A percentile compares a stretch with the other conserved stretches of the same genome.
These are phyloP conservation scores for Anhinga rufa DNA, from an alignment of 2,113 vertebrate genomes.

Conservation along the genomic window DNA sequence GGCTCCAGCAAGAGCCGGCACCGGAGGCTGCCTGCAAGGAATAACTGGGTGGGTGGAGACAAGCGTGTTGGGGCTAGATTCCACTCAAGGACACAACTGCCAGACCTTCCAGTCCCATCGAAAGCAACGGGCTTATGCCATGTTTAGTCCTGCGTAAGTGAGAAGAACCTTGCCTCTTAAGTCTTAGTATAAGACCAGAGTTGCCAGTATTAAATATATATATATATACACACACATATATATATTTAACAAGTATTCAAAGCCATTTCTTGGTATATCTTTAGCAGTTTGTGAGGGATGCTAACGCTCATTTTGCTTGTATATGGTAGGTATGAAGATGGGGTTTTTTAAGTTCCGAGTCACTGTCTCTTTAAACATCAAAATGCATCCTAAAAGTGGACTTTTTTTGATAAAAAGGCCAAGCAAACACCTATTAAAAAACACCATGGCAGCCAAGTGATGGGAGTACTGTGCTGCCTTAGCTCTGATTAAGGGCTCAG, in stretches of 20 bases:
- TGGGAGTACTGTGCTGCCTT: constrained; percentile 49
- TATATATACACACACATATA: background rate
- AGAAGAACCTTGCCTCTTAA: constrained; percentile 41
- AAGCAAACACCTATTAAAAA: constrained; percentile 63
- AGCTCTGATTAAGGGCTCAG: constrained; percentile 38
- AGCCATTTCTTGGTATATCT: constrained; percentile 44
- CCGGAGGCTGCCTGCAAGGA: background rate
- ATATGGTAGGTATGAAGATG: constrained; percentile 10
- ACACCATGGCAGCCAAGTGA: constrained; percentile 54
- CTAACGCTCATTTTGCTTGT: constrained; percentile 30
- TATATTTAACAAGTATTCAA: constrained; percentile 62
- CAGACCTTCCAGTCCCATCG: background rate
- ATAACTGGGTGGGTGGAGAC: background rate
- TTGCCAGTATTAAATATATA: constrained; percentile 64
- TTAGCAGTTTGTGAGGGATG: constrained; percentile 61
- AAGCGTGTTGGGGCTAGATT: background rate
- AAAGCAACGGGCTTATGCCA: background rate
- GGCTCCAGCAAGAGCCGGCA: background rate
- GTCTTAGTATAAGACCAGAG: constrained; percentile 67
- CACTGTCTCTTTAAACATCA: constrained; percentile 59
- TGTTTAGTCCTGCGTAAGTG: background rate
- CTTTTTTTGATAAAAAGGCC: constrained; percentile 51
- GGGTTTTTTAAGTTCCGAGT: background rate
- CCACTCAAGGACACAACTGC: background rate
- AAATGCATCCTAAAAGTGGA: constrained; percentile 48